phyloP scores from a whole-genome alignment of 2,113 vertebrate species.

The Procavia capensis region DNA sequence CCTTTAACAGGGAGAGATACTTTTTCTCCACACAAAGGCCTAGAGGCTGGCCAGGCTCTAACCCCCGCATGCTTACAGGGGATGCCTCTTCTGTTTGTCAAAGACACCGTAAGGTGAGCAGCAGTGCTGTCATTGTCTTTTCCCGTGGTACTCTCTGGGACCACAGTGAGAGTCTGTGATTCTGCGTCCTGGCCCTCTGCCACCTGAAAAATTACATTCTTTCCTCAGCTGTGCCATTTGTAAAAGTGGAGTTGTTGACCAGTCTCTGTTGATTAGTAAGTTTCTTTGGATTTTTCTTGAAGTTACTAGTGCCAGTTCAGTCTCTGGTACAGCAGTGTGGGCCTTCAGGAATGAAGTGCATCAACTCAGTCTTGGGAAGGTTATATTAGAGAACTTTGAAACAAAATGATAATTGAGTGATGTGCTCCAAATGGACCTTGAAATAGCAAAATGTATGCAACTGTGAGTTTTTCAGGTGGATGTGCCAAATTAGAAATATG shows the following conservation, averaged over 20 bases:
- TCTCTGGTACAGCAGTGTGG: too few species aligned
- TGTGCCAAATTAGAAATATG: not conserved
- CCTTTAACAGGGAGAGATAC: not conserved
- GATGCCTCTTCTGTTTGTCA: not conserved
- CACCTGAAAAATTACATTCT: not conserved
- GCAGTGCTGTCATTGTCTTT: rapidly evolving
- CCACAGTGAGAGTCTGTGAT: not conserved
- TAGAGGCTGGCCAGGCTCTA: not conserved
- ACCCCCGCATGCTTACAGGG: not conserved
- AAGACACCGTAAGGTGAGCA: rapidly evolving
- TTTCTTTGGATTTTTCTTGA: not conserved
- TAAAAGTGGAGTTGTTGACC: not conserved
- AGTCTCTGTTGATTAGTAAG: not conserved
- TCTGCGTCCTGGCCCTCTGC: not conserved
- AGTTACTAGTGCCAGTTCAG: too few species aligned
- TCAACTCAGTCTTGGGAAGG: not conserved
- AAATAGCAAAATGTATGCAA: rapidly evolving
- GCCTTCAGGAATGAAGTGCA: not conserved
- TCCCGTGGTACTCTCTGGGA: rapidly evolving
- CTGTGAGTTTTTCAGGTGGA: not conserved
- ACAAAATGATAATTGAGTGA: not conserved
- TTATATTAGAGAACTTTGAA: not conserved
- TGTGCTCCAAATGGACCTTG: not conserved
- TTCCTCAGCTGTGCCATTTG: not conserved
- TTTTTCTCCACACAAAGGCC: not conserved